Evolutionary conservation across 2,113 vertebrate species (phyloP), one percentile per base, ranked within the genome.

Genomic region (Toxostoma redivivum): DNA sequence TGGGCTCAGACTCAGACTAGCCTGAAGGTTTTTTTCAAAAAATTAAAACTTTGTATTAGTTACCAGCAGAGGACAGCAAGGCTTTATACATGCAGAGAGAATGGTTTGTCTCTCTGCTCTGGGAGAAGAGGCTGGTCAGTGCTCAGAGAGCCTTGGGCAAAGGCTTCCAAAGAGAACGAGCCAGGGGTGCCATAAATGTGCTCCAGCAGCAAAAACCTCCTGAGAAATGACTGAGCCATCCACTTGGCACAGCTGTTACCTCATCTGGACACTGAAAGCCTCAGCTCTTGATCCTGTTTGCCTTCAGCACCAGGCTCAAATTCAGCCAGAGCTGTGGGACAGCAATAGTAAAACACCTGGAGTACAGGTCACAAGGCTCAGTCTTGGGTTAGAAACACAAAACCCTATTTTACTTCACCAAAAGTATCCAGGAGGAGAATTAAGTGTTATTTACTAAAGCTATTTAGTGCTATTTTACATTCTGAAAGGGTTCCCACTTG

Each of bases 61-160:
- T 58, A 54, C 93, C 89, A 94, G 90, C 70, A 96, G 95, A 81
- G 91, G 95, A 76, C 91, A 95, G 86, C 74, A 94, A 65, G 77
- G 24, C 16, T 77, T 92, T 81, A 42, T 12, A 22, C 23, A 47
- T 15, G 45, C 12, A 45, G 25, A 48, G 12, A 62, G 22, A 28
- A 38, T 50, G 21, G 37, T 19, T 44, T 51, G 14, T n/a, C 65
- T 23, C 48, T 33, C 53, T 71, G 20, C 27, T 73, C 23, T 53
- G 30, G 9, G 61, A n/a, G 25, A 56, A 56, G 27, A 58, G 15
- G 4, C 30, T 44, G 19, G 25, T 51, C 17, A 25, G 11, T 22
- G 47, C 56, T 79, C 7, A 81, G 31, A 33, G 38, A 35, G 5
- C 42, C 30, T 9, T n/a, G 42, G 37, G n/a, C 31, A 77, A 83